Evolutionary conservation across 2,888 invertebrate genomes (phyloP).

Genomic region (Amorpha juglandis): DNA sequence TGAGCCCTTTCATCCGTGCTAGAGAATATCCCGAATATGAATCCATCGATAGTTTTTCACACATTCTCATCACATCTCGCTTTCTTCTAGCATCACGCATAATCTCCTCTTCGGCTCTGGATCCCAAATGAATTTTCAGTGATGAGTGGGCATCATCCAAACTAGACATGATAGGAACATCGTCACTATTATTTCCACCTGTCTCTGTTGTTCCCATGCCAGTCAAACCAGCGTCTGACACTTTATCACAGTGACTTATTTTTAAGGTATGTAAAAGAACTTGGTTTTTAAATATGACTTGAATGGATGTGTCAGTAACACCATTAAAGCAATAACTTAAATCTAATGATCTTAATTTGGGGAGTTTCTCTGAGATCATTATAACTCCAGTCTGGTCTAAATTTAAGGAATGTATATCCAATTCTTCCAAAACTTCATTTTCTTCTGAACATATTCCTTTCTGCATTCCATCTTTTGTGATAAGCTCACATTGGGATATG

Average conservation of each 20-base stretch:
- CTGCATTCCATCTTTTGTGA: constrained; percentile 85
- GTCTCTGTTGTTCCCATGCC: constrained; percentile 84
- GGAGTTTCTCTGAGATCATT: constrained; percentile 83
- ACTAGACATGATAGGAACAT: constrained; percentile 64
- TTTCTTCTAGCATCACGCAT: constrained; percentile 87
- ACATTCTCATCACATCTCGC: constrained; percentile 85
- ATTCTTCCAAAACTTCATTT: constrained; percentile 77
- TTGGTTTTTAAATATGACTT: constrained; percentile 87
- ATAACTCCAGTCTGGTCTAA: constrained; percentile 86
- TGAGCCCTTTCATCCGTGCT: constrained; percentile 80
- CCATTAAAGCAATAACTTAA: constrained; percentile 88
- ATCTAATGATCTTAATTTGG: constrained; percentile 85
- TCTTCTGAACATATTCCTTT: constrained; percentile 83
- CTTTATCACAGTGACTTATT: constrained; percentile 87
- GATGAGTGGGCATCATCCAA: constrained; percentile 53
- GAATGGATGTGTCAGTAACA: constrained; percentile 88
- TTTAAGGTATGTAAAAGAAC: constrained; percentile 84
- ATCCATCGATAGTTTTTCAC: constrained; percentile 79
- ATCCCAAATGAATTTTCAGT: constrained; percentile 84
- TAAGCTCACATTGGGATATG: constrained; percentile 87
- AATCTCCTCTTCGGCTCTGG: constrained; percentile 88
- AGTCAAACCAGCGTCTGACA: constrained; percentile 89
- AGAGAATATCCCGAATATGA: constrained; percentile 80
- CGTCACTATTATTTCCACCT: constrained; percentile 49
- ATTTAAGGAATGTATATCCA: constrained; percentile 85